Percentiles rank a stretch among this genome's conserved stretches.
phyloP scores from a whole-genome alignment of 1,140 invertebrate species.

The Arctopsyche grandis region DNA sequence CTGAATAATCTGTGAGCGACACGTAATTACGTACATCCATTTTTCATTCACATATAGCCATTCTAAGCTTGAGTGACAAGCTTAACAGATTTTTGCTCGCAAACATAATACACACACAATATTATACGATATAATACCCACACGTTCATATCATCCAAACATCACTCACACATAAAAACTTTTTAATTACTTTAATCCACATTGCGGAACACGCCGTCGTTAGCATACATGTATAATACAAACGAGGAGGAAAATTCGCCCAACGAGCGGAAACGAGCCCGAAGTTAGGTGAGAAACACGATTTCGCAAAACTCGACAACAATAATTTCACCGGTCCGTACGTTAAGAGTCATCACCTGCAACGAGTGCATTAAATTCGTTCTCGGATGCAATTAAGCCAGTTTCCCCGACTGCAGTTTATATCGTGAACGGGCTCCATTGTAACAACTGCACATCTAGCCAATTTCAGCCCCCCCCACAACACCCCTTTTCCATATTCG shows the following conservation, averaged over 20 bases:
- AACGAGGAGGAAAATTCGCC: background rate
- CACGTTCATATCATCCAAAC: background rate
- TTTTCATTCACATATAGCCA: background rate
- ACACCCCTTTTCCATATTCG: background rate
- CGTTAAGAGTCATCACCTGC: background rate
- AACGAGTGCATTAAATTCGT: background rate
- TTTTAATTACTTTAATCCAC: no score
- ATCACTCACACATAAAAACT: background rate
- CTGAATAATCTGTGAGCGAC: constrained; percentile 2
- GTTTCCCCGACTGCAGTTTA: background rate
- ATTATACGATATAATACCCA: background rate
- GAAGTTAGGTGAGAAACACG: background rate
- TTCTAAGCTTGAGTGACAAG: background rate
- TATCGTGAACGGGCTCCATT: background rate
- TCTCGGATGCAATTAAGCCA: constrained; percentile 2
- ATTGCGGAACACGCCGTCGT: background rate
- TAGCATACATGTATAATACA: no score
- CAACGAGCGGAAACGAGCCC: background rate
- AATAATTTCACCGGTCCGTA: background rate
- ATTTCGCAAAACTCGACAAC: background rate
- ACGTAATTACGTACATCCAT: background rate
- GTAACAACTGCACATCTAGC: no score
- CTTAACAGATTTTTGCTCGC: background rate
- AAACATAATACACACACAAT: background rate
- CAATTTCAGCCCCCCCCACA: background rate